phyloP scores from a whole-genome alignment of 2,888 invertebrate genomes.

The Marasmarcha lunaedactyla region DNA sequence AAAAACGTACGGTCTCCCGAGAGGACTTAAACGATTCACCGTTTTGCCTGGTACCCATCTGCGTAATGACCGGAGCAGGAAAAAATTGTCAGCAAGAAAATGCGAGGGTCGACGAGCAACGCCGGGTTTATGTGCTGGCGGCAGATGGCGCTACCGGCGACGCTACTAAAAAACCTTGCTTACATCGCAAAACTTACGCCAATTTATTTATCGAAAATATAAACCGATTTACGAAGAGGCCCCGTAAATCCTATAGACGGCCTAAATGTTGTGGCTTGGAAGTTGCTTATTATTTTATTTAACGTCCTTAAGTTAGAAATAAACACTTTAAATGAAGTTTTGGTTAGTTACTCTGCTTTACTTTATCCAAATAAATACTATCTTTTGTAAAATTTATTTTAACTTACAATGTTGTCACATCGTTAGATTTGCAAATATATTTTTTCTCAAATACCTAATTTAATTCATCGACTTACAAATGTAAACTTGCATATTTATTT shows the following conservation, averaged over 20 bases:
- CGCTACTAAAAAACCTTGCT: conserved; percentile 67
- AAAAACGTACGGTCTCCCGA: conserved; percentile 68
- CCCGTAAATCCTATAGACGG: conserved; percentile 63
- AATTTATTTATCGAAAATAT: conserved; percentile 72
- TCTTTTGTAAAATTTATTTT: too few relatives aligned
- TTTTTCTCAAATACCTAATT: too few relatives aligned
- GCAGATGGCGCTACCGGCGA: conserved; percentile 43
- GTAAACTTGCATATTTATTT: too few relatives aligned
- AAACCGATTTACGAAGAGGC: conserved; percentile 68
- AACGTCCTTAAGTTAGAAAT: conserved; percentile 22
- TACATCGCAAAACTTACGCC: conserved; percentile 70
- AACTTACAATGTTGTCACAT: too few relatives aligned
- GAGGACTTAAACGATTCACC: conserved; percentile 71
- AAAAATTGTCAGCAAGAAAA: conserved; percentile 72
- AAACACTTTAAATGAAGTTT: too few relatives aligned
- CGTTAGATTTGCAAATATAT: too few relatives aligned
- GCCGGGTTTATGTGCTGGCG: conserved; percentile 66
- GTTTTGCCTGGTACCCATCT: conserved; percentile 70
- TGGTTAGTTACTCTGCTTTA: too few relatives aligned
- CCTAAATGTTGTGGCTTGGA: conserved; percentile 61
- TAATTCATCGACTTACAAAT: too few relatives aligned
- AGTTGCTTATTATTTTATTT: conserved; percentile 31
- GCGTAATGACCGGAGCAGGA: conserved; percentile 68
- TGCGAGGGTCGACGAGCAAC: conserved; percentile 40
- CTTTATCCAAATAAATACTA: too few relatives aligned